Evolutionary conservation across 2,888 invertebrate species (phyloP), one percentile per base, ranked within the genome.

Genomic region (Nesidiocoris tenuis): DNA sequence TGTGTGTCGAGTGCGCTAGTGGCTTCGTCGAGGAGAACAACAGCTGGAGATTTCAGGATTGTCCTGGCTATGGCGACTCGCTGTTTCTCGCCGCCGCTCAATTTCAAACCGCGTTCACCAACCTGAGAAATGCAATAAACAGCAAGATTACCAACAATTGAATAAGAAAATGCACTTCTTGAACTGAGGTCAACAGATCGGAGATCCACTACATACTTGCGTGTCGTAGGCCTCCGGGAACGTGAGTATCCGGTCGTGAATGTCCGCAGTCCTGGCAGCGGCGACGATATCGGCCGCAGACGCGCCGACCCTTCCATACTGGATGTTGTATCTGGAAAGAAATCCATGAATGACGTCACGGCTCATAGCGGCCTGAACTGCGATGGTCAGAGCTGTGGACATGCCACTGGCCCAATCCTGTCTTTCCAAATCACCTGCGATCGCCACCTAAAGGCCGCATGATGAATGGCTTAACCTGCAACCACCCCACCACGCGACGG

Each of bases 41-140:
- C 91, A 55, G 90, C 88, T 0, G 98, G 98, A 1, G 94, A 88
- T 84, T 98, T 98, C 22, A 99, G 87, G 22, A 99, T 87, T 0
- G 98, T 98, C 78, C 98, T 86, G 0, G 98, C 98, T 79, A 98
- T 98, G 0, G 98, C 98, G 76, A 98, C 95, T 79, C 98, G 87
- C 83, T 99, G 98, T 82, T 99, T 98, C 83, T 98, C 98, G 1
- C 98, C 98, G 1, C 98, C 98, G 83, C 97, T 97, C 77, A 98
- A 86, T 79, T 96, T 90, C 76, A 98, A 85, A 2, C 98, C 98
- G 82, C 98, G 87, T 84, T 98, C 98, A 3, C 98, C 98, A 19
- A 98, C 94, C 72, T 72, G 17, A 7, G 17, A 61, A 24, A 39
- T 39, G 3, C 39, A 39, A 39, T 89, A 92, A 78, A 19, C 23